phyloP scores from a whole-genome alignment of 2,113 vertebrate genomes.

The Phrynosoma blainvillii region DNA sequence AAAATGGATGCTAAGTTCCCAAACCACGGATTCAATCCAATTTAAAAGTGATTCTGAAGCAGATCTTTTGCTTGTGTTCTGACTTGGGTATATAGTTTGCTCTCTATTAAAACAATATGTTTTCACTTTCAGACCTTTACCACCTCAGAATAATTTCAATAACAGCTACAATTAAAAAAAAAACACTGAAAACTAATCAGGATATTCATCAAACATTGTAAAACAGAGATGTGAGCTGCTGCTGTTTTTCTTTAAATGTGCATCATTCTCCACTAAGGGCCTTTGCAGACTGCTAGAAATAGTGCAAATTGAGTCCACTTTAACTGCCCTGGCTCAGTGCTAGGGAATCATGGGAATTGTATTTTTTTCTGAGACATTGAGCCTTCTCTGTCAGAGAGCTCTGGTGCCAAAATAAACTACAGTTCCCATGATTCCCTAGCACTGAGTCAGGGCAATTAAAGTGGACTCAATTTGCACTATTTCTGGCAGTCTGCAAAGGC shows the following conservation, averaged over 20 bases:
- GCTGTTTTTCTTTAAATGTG: neutral
- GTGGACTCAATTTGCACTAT: too few species aligned
- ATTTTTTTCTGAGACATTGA: too few species aligned
- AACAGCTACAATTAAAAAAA: constrained; percentile 25
- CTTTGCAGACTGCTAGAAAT: too few species aligned
- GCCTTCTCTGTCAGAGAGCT: too few species aligned
- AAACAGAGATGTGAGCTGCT: neutral
- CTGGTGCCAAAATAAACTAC: too few species aligned
- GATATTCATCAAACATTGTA: neutral
- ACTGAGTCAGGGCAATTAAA: too few species aligned
- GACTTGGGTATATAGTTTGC: neutral
- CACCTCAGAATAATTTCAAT: constrained; percentile 5
- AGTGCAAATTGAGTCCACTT: too few species aligned
- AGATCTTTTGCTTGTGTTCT: constrained; percentile 3
- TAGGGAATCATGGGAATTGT: too few species aligned
- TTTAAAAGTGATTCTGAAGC: neutral
- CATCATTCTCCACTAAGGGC: neutral
- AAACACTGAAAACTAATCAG: constrained; percentile 27
- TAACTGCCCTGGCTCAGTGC: too few species aligned
- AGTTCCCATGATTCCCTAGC: too few species aligned
- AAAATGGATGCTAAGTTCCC: constrained; percentile 16
- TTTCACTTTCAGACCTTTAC: neutral
- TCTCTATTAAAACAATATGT: neutral
- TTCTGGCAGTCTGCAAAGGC: too few species aligned
- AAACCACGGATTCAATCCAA: neutral